A percentile compares a stretch with the other conserved stretches of the same genome.
Evolutionary conservation across 2,797 vertebrate species (phyloP).

Genomic region (Rhabdophis nuchalis): DNA sequence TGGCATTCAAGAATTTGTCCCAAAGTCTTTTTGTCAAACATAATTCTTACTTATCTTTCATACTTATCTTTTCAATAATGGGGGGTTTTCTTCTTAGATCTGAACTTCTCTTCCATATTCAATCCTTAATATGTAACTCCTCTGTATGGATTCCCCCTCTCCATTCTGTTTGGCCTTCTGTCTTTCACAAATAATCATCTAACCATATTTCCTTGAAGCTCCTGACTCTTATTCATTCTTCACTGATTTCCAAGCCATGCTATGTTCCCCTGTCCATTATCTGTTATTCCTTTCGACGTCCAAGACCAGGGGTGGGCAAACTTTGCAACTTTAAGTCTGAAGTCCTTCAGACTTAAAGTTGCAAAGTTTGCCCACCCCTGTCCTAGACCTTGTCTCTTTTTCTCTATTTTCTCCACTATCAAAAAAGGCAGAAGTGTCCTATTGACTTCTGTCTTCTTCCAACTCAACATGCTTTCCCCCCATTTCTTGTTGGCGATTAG

Average conservation of each 20-base stretch:
- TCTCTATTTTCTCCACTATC: not conserved
- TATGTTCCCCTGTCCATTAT: not conserved
- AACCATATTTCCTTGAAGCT: not conserved
- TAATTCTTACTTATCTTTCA: not conserved
- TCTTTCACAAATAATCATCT: not conserved
- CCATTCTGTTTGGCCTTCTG: not conserved
- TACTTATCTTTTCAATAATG: not conserved
- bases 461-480: not conserved
- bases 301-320: no score
- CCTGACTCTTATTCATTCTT: not conserved
- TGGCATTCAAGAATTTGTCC: not conserved
- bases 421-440: not conserved
- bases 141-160: not conserved
- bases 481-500: not conserved
- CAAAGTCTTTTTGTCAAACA: not conserved
- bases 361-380: no score
- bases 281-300: not conserved
- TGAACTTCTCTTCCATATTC: not conserved
- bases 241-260: not conserved
- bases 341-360: no score
- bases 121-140: not conserved
- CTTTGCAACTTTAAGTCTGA: no score
- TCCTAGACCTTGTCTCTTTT: not conserved
- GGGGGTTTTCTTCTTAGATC: not conserved
- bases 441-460: not conserved